A percentile compares a stretch with the other conserved stretches of the same genome.
Conservation (phyloP, 1,140 invertebrate genomes). For the Ceratina calcarata region DNA sequence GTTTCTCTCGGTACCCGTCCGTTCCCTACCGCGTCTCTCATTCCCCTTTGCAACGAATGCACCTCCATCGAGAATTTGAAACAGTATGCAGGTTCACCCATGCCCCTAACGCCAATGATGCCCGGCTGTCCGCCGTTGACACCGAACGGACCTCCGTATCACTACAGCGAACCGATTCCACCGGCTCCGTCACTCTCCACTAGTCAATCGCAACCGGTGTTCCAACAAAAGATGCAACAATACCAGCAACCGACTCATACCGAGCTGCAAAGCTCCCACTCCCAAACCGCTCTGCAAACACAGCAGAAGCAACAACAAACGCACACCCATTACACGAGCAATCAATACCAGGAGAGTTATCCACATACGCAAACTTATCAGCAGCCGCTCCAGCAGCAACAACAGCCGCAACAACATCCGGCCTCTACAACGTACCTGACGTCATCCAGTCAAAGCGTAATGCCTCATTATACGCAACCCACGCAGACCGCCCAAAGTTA, state of each 20-base stretch:
- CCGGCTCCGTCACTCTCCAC: conserved; percentile 79
- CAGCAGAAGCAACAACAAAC: conserved; percentile 72
- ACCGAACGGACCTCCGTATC: conserved; percentile 78
- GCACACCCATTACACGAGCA: conserved; percentile 76
- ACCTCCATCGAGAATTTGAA: conserved; percentile 4
- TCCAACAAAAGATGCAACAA: conserved; percentile 76
- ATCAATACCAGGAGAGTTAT: conserved; percentile 79
- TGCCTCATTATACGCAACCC: conserved; percentile 76
- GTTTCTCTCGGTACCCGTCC: background rate
- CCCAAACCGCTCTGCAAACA: conserved; percentile 57
- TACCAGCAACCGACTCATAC: conserved; percentile 72
- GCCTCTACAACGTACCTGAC: conserved; percentile 75
- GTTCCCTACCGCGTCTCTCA: too few relatives aligned
- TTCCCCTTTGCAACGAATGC: background rate
- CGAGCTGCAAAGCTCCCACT: conserved; percentile 62
- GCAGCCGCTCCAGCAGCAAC: conserved; percentile 71
- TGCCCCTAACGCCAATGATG: conserved; percentile 79
- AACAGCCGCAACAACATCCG: conserved; percentile 68
- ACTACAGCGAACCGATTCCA: conserved; percentile 78
- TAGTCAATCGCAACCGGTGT: conserved; percentile 81
- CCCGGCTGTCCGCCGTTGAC: conserved; percentile 77
- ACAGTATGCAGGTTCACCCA: conserved; percentile 77
- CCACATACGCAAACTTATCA: conserved; percentile 80
- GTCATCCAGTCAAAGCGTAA: conserved; percentile 72
- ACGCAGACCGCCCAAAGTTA: conserved; percentile 71